Evolutionary conservation across 1,140 invertebrate genomes (phyloP), one percentile per base, ranked within the genome.

Genomic region (Drosophila santomea): DNA sequence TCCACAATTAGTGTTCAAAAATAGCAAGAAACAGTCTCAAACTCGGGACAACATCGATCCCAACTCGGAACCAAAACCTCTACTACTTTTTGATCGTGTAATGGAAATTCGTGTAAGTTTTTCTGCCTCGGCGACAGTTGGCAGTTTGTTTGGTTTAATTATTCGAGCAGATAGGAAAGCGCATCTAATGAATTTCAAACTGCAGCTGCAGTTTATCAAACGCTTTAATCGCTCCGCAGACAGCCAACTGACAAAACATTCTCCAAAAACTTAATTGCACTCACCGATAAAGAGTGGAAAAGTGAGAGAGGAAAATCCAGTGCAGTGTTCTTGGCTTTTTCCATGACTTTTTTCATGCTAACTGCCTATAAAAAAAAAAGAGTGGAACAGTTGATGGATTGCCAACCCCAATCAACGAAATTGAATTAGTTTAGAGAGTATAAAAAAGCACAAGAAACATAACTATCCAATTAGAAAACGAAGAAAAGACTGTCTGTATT

Each of bases 161-260:
- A 66, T 68, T 68, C 64, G 12, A 66, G 47, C 64, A 52, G 64
- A 68, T 68, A 68, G 15, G 35, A 11, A 23, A 23, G 60, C 44
- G 60, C 63, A 68, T 67, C 60, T 28, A 66, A 66, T 68, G 39
- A 68, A 66, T 68, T 45, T 20, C 8, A 43, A 51, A 15, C 41
- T 68, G 61, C 61, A 68, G 61, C 64, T 68, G 64, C 64, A 66
- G 60, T 66, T 67, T 68, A 68, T 66, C 61, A 66, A 68, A 36
- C 47, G 61, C 61, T 54, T 67, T 47, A 68, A 68, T 68, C 60
- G 45, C 36, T 32, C 6, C 55, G 38, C 32, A 43, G 60, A 63
- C 60, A 63, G 55, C 55, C 64, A 66, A 68, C 64, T 68, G 64
- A 68, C 64, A 68, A 68, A 68, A 68, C 47, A 68, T 67, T 68